Evolutionary conservation across 2,797 vertebrate species (phyloP).

Genomic region (Orestias chungarensis): DNA sequence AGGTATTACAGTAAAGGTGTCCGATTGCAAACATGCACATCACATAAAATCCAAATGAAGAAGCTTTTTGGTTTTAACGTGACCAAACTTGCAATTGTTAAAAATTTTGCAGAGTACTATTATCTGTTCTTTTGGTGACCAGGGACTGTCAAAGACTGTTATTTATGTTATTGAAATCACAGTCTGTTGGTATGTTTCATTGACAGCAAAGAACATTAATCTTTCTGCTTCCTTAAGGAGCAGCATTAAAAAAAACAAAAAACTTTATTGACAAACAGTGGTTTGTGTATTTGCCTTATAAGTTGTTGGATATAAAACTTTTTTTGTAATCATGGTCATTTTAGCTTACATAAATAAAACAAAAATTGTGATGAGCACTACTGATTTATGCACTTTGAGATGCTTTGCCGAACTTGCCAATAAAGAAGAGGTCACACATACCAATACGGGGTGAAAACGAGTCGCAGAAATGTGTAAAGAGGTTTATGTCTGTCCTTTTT

Average conservation of each 20-base stretch:
- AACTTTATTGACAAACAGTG: conserved; percentile 47
- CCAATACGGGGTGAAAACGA: conserved; percentile 26
- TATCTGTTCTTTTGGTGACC: conserved; percentile 6
- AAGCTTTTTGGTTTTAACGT: background rate
- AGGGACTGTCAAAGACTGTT: conserved; percentile 36
- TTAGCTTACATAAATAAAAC: conserved; percentile 44
- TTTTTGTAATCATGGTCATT: conserved; percentile 34
- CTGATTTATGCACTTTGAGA: conserved; percentile 79
- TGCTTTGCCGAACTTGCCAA: conserved; percentile 43
- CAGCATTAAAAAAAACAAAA: conserved; percentile 49
- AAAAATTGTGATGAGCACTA: conserved; percentile 63
- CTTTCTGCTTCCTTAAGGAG: conserved; percentile 32
- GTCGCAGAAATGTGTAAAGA: conserved; percentile 12
- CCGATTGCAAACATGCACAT: background rate
- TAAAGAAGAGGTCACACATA: conserved; percentile 16
- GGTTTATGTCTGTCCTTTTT: background rate
- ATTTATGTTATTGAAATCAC: conserved; percentile 1
- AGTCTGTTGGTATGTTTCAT: background rate
- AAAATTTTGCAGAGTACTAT: background rate
- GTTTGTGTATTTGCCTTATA: conserved; percentile 62
- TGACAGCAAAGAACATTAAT: background rate
- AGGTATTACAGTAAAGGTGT: background rate
- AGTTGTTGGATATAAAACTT: conserved; percentile 59
- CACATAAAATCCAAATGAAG: background rate
- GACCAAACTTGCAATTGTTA: background rate